Evolutionary conservation across 2,888 invertebrate species (phyloP).

Genomic region (Embidobia sp.): DNA sequence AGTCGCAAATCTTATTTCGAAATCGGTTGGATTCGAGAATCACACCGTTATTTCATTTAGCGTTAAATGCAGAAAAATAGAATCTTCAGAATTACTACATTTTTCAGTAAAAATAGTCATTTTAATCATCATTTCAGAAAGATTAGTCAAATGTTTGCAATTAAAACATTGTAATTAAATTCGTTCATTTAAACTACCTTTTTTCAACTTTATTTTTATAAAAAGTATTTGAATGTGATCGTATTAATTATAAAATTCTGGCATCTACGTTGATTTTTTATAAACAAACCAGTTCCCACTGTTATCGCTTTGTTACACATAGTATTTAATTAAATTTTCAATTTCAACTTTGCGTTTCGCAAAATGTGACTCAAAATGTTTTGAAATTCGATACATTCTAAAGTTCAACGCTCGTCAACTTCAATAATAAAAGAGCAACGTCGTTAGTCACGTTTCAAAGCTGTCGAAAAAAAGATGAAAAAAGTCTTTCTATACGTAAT

Average conservation of each 20-base stretch:
- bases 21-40: slow-evolving; percentile 15
- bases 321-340: slow-evolving; percentile 27
- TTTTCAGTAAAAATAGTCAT: too few species aligned
- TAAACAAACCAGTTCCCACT: too few species aligned
- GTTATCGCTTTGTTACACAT: slow-evolving; percentile 26
- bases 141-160: too few species aligned
- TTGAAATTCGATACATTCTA: slow-evolving; percentile 47
- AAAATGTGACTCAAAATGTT: slow-evolving; percentile 40
- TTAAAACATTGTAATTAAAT: too few species aligned
- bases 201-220: too few species aligned
- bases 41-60: slow-evolving; percentile 2
- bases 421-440: slow-evolving; percentile 47
- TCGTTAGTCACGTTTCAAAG: slow-evolving; percentile 59
- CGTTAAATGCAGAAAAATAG: background rate
- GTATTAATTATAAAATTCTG: too few species aligned
- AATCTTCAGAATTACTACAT: too few species aligned
- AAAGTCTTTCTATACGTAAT: slow-evolving; percentile 61
- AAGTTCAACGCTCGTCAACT: slow-evolving; percentile 56
- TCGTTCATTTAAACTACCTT: too few species aligned
- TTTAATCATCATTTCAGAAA: too few species aligned
- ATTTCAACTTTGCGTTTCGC: slow-evolving; percentile 11
- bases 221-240: too few species aligned
- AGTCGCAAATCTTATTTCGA: slow-evolving; percentile 40
- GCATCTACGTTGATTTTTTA: too few species aligned
- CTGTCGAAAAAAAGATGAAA: slow-evolving; percentile 55